A percentile compares a stretch with the other conserved stretches of the same genome.
Conservation (phyloP, 1,140 invertebrate genomes). For the Conus betulinus region DNA sequence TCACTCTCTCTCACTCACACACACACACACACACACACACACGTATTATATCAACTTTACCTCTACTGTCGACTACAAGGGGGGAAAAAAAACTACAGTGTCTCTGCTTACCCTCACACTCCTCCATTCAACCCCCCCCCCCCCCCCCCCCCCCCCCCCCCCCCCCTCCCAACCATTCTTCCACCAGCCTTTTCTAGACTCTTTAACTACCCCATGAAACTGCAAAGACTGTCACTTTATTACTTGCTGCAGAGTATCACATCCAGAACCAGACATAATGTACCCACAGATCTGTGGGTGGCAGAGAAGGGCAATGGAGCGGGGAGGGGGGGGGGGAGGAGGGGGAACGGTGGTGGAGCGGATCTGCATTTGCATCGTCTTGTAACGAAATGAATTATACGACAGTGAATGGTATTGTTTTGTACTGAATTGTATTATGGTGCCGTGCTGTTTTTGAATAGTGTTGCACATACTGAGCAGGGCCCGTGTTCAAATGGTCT, state of each 20-base stretch:
- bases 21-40: not conserved
- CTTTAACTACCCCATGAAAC: too few relatives aligned
- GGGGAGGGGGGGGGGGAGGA: too few relatives aligned
- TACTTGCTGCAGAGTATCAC: not conserved
- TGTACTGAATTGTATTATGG: not conserved
- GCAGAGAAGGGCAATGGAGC: too few relatives aligned
- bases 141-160: too few relatives aligned
- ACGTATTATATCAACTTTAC: not conserved
- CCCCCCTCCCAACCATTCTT: not conserved
- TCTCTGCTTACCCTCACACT: not conserved
- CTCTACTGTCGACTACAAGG: not conserved
- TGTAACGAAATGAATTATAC: not conserved
- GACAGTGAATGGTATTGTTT: not conserved
- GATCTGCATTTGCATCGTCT: not conserved
- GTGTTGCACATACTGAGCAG: not conserved
- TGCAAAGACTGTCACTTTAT: too few relatives aligned
- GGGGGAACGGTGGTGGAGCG: too few relatives aligned
- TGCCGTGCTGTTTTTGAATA: not conserved
- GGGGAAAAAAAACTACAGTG: not conserved
- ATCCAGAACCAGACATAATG: not conserved
- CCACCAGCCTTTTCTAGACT: not conserved
- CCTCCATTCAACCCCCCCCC: too few relatives aligned
- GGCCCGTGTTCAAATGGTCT: not conserved
- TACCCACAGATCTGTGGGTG: not conserved
- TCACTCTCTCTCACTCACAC: not conserved